phyloP scores from a whole-genome alignment of 1,140 invertebrate genomes.

The Trichomalopsis sarcophagae region DNA sequence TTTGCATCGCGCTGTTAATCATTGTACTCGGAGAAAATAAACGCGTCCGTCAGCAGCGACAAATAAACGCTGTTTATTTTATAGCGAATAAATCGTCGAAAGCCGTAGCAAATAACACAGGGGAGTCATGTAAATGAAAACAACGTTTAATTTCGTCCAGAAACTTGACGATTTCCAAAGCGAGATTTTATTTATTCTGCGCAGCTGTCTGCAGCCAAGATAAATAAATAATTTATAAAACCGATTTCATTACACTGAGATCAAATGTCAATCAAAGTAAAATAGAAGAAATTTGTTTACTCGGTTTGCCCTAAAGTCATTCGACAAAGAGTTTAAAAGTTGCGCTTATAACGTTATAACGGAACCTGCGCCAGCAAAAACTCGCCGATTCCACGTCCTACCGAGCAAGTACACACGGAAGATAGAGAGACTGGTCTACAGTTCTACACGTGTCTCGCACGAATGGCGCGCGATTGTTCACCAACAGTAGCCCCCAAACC shows the following conservation, averaged over 20 bases:
- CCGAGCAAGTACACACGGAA: neutral
- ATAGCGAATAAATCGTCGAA: too few species aligned
- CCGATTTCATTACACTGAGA: too few species aligned
- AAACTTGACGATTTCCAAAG: neutral
- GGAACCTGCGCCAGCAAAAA: neutral
- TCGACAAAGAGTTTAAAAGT: too few species aligned
- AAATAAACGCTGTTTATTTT: too few species aligned
- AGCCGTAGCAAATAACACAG: too few species aligned
- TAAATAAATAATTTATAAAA: too few species aligned
- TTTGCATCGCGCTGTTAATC: neutral
- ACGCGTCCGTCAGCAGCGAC: neutral
- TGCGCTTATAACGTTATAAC: too few species aligned
- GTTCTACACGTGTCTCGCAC: neutral
- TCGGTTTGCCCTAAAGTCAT: too few species aligned
- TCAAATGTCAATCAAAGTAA: too few species aligned
- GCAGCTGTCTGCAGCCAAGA: too few species aligned
- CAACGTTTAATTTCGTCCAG: neutral
- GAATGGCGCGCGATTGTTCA: conserved; percentile 8
- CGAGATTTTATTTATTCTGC: neutral
- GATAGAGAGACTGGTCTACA: neutral
- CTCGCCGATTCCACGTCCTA: neutral
- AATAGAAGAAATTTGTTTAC: too few species aligned
- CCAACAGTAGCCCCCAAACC: neutral
- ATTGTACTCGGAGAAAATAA: neutral
- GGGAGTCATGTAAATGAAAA: neutral